Conservation (phyloP, 1,140 invertebrate species). For the Drosophila navojoa region DNA sequence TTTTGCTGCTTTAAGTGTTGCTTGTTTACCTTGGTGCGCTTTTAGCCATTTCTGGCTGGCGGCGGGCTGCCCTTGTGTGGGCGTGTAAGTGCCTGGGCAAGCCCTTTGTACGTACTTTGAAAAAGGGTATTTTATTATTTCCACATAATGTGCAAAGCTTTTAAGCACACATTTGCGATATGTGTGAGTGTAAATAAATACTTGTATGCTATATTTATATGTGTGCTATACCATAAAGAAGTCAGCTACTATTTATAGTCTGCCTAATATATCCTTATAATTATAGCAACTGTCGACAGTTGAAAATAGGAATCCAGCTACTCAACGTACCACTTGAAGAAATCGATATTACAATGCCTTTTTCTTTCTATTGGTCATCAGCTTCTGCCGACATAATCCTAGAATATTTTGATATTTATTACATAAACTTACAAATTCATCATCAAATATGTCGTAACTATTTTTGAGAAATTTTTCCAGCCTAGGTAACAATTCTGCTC, state of each 20-base stretch:
- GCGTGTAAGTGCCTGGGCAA: not conserved
- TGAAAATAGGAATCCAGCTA: too few species aligned
- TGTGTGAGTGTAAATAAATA: not conserved
- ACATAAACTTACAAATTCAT: too few species aligned
- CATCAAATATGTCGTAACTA: too few species aligned
- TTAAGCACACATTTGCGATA: not conserved
- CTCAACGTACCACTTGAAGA: too few species aligned
- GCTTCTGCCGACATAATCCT: too few species aligned
- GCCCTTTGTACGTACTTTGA: not conserved
- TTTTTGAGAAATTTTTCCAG: too few species aligned
- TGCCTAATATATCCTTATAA: too few species aligned
- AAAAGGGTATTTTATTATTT: not conserved
- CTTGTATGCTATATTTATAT: not conserved
- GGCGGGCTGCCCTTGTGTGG: not conserved
- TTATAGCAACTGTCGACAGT: too few species aligned
- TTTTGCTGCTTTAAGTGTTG: slow-evolving; percentile 71
- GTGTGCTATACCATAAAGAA: not conserved
- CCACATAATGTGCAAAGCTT: not conserved
- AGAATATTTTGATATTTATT: too few species aligned
- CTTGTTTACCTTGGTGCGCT: slow-evolving; percentile 73
- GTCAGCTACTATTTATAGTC: too few species aligned
- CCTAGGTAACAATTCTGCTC: too few species aligned
- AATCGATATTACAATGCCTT: too few species aligned
- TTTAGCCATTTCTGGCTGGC: slow-evolving; percentile 53
- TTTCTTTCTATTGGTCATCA: not conserved